phyloP scores from a whole-genome alignment of 2,113 vertebrate species.

The Aleadryas rufinucha region DNA sequence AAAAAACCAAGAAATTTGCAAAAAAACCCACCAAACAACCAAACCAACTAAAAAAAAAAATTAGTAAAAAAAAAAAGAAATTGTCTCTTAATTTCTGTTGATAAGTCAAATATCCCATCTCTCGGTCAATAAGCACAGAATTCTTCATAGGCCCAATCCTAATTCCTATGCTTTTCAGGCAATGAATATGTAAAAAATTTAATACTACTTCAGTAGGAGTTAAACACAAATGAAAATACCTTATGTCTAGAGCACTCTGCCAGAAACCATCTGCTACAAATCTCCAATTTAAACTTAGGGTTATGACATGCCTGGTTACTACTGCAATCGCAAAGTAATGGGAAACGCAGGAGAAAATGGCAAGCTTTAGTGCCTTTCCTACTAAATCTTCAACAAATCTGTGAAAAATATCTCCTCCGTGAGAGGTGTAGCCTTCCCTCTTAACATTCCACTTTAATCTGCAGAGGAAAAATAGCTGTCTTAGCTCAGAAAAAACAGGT shows the following conservation, averaged over 20 bases:
- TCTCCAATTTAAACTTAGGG: background rate
- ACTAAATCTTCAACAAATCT: background rate
- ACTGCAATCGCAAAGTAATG: background rate
- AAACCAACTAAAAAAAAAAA: background rate
- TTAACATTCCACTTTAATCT: background rate
- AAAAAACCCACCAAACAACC: background rate
- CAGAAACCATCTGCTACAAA: constrained; percentile 41
- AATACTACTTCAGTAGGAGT: background rate
- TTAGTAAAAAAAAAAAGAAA: background rate
- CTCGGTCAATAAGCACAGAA: background rate
- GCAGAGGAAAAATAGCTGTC: background rate
- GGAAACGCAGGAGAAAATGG: background rate
- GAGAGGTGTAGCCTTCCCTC: background rate
- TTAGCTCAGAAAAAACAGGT: background rate
- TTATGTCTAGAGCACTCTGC: background rate
- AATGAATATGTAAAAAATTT: background rate
- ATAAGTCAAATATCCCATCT: background rate
- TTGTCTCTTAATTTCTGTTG: background rate
- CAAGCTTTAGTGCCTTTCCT: background rate
- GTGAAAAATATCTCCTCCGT: background rate
- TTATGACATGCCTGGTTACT: background rate
- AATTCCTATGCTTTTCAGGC: background rate
- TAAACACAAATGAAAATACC: constrained; percentile 26
- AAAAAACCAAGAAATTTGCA: background rate
- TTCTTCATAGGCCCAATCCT: background rate